Evolutionary conservation across 1,140 invertebrate species (phyloP), one percentile per base, ranked within the genome.

Genomic region (Drosophila nebulosa): DNA sequence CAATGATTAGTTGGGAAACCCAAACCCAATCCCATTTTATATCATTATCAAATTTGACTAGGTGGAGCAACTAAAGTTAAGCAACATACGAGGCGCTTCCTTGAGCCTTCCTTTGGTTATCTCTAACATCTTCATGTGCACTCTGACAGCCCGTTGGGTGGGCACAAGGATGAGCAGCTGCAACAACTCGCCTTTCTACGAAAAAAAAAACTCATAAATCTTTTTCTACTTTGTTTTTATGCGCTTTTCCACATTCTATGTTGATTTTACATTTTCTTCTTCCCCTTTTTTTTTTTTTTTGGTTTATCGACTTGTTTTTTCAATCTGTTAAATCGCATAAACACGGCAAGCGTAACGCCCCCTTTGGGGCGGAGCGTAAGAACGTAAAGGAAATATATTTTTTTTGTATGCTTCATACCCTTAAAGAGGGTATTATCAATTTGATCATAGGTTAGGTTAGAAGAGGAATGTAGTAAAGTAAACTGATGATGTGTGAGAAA

Each of bases 301-400:
- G 52, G 36, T 79, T 79, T 80, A 67, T 76, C 58, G 60, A 65
- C 56, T 64, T 69, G 52, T 60, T 74, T 83, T 83, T 74, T 74
- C 74, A 78, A 78, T 78, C 69, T 74, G 69, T 78, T 81, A 73
- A 74, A 73, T 76, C 69, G 58, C 63, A 51, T 62, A 64, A 61
- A 71, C 68, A 53, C 18, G 36, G 32, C 51, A 3, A 46, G 7
- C 39, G 9, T 10, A 46, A 18, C 39, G 39, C 39, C 39, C 39
- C 16, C 21, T 10, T 46, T 36, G n/a, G 39, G 39, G 39, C 39
- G 39, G 16, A 9, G 6, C 26, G n/a, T 32, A 16, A 56, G 52
- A 73, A 22, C 30, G 60, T 32, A 3, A 32, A 32, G 18, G 16
- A 57, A 36, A 30, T 22, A 21, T 10, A 32, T 3, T 18, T 30